These are phyloP conservation scores for Imbricaverruca yamaguchii DNA, from an alignment of 2,888 invertebrate genomes.

Conservation along the genomic window DNA sequence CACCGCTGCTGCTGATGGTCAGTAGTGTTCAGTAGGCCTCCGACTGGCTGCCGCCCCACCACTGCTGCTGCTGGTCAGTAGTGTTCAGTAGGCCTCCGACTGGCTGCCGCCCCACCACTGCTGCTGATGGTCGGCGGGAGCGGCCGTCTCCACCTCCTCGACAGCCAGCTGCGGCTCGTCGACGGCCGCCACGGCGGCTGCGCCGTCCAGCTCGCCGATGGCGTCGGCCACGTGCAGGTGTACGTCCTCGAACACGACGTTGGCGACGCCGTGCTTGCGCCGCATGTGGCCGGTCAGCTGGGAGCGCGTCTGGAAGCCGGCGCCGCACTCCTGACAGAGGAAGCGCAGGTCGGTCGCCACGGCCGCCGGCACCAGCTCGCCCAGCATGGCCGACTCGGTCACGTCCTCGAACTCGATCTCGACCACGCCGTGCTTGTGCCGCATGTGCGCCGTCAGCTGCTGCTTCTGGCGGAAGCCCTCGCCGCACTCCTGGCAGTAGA, in stretches of 20 bases:
- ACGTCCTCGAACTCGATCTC: constrained; percentile 14
- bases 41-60: no score
- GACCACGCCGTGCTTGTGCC: not conserved
- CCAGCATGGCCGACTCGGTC: not conserved
- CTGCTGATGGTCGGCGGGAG: no score
- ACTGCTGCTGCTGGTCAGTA: no score
- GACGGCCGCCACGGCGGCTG: no score
- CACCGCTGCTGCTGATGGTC: no score
- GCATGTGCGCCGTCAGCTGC: constrained; percentile 17
- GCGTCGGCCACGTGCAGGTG: constrained; percentile 3
- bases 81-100: no score
- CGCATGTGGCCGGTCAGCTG: constrained; percentile 5
- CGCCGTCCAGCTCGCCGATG: not conserved
- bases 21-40: no score
- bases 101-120: no score
- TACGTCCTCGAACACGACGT: constrained; percentile 22
- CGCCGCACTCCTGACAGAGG: constrained; percentile 15
- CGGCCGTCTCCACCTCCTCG: no score
- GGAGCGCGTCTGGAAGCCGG: constrained; percentile 1
- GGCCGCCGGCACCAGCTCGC: not conserved
- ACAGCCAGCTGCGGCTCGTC: no score
- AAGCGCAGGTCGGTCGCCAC: not conserved
- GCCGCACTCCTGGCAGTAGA: constrained; percentile 14
- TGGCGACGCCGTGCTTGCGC: constrained; percentile 3
- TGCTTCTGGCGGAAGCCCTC: constrained; percentile 19